phyloP scores from a whole-genome alignment of 2,797 vertebrate genomes.

The Enteromius mattozi region DNA sequence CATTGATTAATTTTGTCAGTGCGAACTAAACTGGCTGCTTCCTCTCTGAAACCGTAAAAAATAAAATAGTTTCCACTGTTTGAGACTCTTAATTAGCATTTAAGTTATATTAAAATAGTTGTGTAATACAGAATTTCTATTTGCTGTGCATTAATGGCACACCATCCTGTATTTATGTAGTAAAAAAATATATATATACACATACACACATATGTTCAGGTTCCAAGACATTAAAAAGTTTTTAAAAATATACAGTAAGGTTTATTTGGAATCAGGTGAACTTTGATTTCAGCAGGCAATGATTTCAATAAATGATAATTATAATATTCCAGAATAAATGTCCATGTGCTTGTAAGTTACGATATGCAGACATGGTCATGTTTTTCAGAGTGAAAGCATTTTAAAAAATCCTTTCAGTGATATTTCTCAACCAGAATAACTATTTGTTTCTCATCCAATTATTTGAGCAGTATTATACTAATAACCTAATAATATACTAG shows the following conservation, averaged over 20 bases:
- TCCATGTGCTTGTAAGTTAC: neutral
- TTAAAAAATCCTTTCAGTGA: neutral
- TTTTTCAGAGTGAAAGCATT: neutral
- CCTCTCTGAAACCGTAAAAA: neutral
- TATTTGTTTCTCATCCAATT: neutral
- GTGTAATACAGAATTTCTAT: neutral
- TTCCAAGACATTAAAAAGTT: neutral
- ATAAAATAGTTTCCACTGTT: conserved; percentile 37
- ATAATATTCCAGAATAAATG: neutral
- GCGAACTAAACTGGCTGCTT: conserved; percentile 6
- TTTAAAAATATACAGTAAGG: neutral
- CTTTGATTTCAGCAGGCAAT: neutral
- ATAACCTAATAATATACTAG: neutral
- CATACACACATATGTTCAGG: too few species aligned
- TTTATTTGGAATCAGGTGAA: conserved; percentile 26
- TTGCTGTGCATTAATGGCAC: neutral
- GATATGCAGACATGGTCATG: neutral
- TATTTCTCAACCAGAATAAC: conserved; percentile 21
- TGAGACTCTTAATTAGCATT: conserved; percentile 13
- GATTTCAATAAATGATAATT: neutral
- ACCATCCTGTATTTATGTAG: neutral
- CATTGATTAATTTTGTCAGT: conserved; percentile 17
- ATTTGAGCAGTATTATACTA: neutral
- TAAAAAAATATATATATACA: neutral
- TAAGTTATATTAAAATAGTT: neutral